phyloP scores from a whole-genome alignment of 2,797 vertebrate species.

The Sebastes vulpes region DNA sequence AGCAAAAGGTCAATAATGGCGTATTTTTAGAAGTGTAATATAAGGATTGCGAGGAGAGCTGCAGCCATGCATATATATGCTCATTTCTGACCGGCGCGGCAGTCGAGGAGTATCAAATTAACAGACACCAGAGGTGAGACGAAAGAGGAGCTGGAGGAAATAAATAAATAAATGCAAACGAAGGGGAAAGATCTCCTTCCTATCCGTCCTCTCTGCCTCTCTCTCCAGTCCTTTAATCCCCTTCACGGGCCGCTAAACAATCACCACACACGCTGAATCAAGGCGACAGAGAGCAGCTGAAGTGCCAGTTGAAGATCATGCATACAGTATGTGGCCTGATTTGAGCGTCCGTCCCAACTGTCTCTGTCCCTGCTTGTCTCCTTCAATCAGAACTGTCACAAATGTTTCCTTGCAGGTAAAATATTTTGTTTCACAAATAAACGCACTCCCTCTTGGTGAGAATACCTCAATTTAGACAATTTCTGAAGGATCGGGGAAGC shows the following conservation, averaged over 20 bases:
- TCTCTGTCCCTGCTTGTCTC: not conserved
- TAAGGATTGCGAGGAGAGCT: not conserved
- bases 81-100: not conserved
- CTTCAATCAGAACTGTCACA: not conserved
- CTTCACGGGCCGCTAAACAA: slow-evolving; percentile 50
- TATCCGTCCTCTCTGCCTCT: not conserved
- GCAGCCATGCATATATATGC: not conserved
- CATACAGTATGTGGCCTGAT: not conserved
- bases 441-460: not conserved
- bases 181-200: not conserved
- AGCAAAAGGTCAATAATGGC: slow-evolving; percentile 62
- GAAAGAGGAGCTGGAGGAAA: not conserved
- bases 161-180: slow-evolving; percentile 16
- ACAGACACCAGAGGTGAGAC: slow-evolving; percentile 3
- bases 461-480: slow-evolving; percentile 19
- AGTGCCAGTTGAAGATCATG: slow-evolving; percentile 1
- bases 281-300: slow-evolving; percentile 33
- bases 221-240: slow-evolving; percentile 39
- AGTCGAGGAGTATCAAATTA: slow-evolving; percentile 2
- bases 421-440: slow-evolving; percentile 2
- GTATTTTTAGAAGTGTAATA: not conserved
- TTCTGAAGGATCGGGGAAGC: slow-evolving; percentile 25
- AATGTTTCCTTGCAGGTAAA: not conserved
- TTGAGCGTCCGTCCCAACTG: not conserved
- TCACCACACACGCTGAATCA: slow-evolving; percentile 8